Base-by-base conservation (phyloP, 2,797 vertebrate species). In the Myiothlypis chrysogaster region DNA sequence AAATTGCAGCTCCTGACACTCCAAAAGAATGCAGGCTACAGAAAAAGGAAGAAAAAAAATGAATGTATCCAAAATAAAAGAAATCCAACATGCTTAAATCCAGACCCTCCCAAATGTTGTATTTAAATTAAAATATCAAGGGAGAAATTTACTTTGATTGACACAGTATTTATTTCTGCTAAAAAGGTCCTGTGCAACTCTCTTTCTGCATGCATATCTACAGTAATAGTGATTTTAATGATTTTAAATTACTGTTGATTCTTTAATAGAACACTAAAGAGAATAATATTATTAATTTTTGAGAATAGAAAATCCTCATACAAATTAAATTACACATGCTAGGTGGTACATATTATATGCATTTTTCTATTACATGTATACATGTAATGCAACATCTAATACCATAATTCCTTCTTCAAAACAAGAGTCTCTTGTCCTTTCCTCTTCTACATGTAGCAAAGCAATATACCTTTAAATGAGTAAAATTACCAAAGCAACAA, bases 1-100 rank as follows among this genome's bases (percentile, higher is more conserved):
- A 95, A 86, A 90, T 77, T 71, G 78, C 79, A 86, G 94, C 41
- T 83, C 78, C 83, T 94, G 53, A 68, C 68, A 43, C 43, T 86
- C 93, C 71, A 72, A 88, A 96, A 95, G 92, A 93, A 85, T 71
- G 83, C 79, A 94, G 70, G 69, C 90, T 86, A 68, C 72, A 92
- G 86, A 95, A 96, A 96, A 88, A 82, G 35, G 12, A 64, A 85
- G 50, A 55, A 44, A 81, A 50, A 50, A 57, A 77, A 34, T 11
- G 1, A 52, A 75, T 39, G 16, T 18, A 55, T 34, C 64, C 89
- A 76, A 90, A 83, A 82, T 20, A 34, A 63, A 80, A 78, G 43
- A 68, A 59, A 57, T 76, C 59, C 59, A 81, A 61, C 9, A 8
- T 41, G 49, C 47, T 64, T 44, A 46, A 53, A 86, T 76, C 32